Evolutionary conservation across 2,797 vertebrate species (phyloP), one percentile per base, ranked within the genome.

Genomic region (Acomys russatus): DNA sequence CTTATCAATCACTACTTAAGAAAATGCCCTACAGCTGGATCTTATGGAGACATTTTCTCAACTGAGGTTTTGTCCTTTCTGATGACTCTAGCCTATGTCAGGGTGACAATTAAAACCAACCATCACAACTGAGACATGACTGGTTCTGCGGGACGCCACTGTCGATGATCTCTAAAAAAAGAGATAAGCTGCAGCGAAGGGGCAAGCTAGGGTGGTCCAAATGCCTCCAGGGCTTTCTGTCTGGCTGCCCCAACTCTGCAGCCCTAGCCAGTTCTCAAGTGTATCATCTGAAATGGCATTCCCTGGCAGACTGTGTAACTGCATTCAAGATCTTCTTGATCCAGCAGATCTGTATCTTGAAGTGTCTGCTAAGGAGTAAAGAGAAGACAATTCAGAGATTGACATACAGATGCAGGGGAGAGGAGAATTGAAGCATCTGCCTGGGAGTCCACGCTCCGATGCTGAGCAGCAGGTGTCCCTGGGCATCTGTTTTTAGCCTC

Each of bases 191-290:
- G 22, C 38, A 68, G 20, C 66, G 17, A 11, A 23, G 25, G 71
- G 20, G 54, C 92, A 49, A 79, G 68, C 44, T 9, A 33, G 12
- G 14, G 30, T 70, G 30, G 35, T 44, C 66, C n/a, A 25, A 0
- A 74, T 56, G 25, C 73, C 80, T 91, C 92, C 51, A 90, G 78
- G 30, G 9, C 38, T 92, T 92, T 63, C 95, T n/a, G 20, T 64
- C 44, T 59, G 74, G 73, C 78, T 77, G 11, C 30, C 64, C 64
- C 33, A 70, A 86, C 15, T 15, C 30, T 86, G 7, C 73, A 44
- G 66, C 3, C 6, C 77, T 23, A 76, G 25, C 66, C 35, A 28
- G 35, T 38, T 90, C 63, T 22, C 23, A 2, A 64, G 71, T 1
- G 5, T 73, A 30, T n/a, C 18, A 30, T n/a, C 63, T 79, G 49